Evolutionary conservation across 2,113 vertebrate genomes (phyloP).

Genomic region (Sitta europaea): DNA sequence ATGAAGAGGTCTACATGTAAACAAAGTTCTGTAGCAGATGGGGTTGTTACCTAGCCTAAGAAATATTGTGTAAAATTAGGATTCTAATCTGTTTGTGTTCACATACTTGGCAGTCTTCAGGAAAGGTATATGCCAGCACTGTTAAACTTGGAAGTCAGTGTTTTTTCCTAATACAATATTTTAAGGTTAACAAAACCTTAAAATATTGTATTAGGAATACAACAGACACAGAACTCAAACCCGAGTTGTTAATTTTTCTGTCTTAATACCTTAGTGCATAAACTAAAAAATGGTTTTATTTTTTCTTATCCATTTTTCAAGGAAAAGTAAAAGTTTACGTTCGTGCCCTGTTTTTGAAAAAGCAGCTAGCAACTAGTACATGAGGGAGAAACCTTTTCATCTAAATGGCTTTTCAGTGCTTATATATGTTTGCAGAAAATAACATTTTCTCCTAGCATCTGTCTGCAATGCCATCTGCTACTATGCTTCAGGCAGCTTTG

Average conservation of each 20-base stretch:
- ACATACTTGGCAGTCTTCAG: not conserved
- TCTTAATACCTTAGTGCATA: not conserved
- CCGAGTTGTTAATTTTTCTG: not conserved
- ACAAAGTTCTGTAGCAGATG: not conserved
- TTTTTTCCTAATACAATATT: not conserved
- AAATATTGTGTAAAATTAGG: not conserved
- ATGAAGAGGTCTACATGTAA: not conserved
- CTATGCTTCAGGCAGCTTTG: constrained; percentile 29
- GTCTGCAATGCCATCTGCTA: constrained; percentile 45
- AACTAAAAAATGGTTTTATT: not conserved
- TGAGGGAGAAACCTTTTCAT: constrained; percentile 5
- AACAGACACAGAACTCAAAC: not conserved
- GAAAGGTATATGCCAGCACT: not conserved
- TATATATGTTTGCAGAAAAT: constrained; percentile 43
- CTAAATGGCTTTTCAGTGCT: not conserved
- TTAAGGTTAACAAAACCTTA: not conserved
- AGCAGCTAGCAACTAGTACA: not conserved
- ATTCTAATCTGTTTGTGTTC: not conserved
- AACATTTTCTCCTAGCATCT: constrained; percentile 25
- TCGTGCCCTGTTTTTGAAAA: not conserved
- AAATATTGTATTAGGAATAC: no score
- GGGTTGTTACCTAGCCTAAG: not conserved
- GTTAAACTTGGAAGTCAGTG: not conserved
- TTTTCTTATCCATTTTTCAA: not conserved
- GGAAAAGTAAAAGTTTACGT: not conserved